Percentiles rank a stretch among this genome's conserved stretches.
phyloP scores from a whole-genome alignment of 2,888 invertebrate species.

The Callosobruchus maculatus region DNA sequence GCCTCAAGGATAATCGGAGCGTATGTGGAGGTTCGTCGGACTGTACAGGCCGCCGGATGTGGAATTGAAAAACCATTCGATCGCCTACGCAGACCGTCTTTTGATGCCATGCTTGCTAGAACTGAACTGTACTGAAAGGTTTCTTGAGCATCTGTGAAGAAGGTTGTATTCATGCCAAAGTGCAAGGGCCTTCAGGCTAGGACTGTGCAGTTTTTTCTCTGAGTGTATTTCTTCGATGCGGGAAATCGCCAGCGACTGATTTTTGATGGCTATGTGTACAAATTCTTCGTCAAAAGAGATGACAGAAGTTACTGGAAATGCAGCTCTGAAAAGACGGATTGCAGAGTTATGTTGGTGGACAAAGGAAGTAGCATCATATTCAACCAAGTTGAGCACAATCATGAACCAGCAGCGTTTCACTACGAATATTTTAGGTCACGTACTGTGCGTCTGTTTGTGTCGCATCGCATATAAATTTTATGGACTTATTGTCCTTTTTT shows the following conservation, averaged over 20 bases:
- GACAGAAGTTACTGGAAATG: constrained; percentile 37
- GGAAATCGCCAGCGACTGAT: constrained; percentile 33
- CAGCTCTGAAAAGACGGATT: constrained; percentile 24
- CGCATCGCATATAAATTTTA: neutral
- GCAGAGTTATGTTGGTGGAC: constrained; percentile 20
- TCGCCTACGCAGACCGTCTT: too few species aligned
- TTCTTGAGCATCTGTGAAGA: too few species aligned
- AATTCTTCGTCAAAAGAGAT: constrained; percentile 25
- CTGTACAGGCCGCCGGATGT: too few species aligned
- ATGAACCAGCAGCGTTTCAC: constrained; percentile 2
- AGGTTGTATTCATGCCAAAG: too few species aligned
- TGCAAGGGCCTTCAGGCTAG: too few species aligned
- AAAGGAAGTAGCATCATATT: constrained; percentile 22
- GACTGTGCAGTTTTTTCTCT: too few species aligned
- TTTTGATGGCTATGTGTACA: constrained; percentile 27
- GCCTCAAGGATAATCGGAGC: too few species aligned
- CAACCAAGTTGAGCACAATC: constrained; percentile 24
- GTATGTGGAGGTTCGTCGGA: too few species aligned
- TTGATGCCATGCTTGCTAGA: too few species aligned
- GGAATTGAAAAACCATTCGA: too few species aligned
- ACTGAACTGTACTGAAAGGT: too few species aligned
- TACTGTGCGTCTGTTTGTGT: neutral
- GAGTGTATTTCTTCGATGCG: constrained; percentile 27
- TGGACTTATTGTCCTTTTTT: too few species aligned
- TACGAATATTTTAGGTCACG: neutral